Evolutionary conservation across 2,113 vertebrate species (phyloP).

Genomic region (Enhydra lutris): DNA sequence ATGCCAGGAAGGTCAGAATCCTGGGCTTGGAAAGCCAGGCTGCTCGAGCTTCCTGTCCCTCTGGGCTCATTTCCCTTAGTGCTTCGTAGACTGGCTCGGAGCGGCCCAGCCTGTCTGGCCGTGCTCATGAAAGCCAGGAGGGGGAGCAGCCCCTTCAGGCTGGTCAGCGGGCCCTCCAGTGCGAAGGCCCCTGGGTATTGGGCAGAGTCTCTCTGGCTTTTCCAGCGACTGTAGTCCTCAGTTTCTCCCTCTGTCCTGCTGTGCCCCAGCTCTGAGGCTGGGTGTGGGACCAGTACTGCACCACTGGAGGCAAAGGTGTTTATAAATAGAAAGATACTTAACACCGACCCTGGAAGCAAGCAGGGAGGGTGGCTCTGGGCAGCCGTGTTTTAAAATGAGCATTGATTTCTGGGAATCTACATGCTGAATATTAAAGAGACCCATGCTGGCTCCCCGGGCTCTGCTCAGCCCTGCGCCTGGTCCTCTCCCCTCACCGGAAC

Average conservation of each 20-base stretch:
- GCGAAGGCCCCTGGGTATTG: neutral
- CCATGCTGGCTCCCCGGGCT: neutral
- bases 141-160: neutral
- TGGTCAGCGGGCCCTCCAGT: neutral
- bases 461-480: neutral
- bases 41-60: neutral
- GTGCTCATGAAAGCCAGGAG: neutral
- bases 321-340: constrained; percentile 74
- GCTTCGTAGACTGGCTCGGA: neutral
- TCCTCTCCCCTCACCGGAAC: neutral
- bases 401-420: constrained; percentile 60
- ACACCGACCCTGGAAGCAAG: constrained; percentile 46
- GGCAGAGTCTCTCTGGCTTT: neutral
- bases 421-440: constrained; percentile 13
- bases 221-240: neutral
- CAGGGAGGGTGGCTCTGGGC: constrained; percentile 36
- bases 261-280: neutral
- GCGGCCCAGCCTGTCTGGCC: neutral
- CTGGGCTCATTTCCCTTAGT: neutral
- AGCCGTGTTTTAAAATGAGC: constrained; percentile 44
- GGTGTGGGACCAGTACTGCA: neutral
- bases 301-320: neutral
- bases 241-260: constrained; percentile 40
- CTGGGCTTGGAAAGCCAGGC: neutral
- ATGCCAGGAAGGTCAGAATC: fast-evolving